These are phyloP conservation scores for Phainopepla nitens DNA, from an alignment of 2,113 vertebrate genomes.

Conservation along the genomic window DNA sequence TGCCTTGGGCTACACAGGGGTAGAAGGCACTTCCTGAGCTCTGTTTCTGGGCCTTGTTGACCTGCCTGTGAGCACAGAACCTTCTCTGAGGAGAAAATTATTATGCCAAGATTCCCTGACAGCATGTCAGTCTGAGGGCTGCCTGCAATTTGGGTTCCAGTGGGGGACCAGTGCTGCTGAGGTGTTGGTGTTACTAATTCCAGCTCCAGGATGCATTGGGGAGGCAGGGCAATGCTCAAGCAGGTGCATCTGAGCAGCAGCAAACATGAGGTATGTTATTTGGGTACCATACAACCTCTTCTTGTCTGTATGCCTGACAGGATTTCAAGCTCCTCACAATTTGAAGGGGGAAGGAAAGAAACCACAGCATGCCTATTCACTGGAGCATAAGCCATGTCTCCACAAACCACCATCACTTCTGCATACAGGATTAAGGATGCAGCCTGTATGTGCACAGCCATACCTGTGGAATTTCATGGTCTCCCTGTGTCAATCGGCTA, in stretches of 20 bases:
- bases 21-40: background rate
- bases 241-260: background rate
- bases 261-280: background rate
- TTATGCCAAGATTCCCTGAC: background rate
- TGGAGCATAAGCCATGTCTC: background rate
- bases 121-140: background rate
- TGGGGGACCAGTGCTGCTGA: background rate
- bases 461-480: background rate
- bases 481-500: background rate
- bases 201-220: background rate
- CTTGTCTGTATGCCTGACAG: background rate
- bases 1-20: background rate
- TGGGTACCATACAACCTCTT: background rate
- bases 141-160: background rate
- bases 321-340: background rate
- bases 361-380: background rate
- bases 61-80: background rate
- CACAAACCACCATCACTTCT: background rate
- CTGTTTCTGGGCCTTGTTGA: background rate
- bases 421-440: background rate
- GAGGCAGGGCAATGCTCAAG: background rate
- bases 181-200: accelerated
- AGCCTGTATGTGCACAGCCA: background rate
- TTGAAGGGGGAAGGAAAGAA: background rate
- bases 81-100: background rate